These are phyloP conservation scores for Trachymyrmex cornetzi DNA, from an alignment of 1,140 invertebrate species.

Conservation along the genomic window DNA sequence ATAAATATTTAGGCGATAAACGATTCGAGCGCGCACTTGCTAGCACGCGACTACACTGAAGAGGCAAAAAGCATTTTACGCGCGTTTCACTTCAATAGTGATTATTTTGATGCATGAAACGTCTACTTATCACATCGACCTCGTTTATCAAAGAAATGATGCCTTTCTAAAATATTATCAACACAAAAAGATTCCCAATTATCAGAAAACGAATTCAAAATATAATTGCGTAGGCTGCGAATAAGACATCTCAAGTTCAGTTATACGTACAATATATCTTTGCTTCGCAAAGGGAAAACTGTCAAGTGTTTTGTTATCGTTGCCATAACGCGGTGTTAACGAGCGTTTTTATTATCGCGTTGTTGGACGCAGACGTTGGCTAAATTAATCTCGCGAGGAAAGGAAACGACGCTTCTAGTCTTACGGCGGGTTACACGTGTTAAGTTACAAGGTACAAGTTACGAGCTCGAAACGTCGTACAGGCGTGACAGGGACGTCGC, in stretches of 20 bases:
- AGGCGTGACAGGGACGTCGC: conserved; percentile 72
- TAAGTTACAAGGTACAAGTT: conserved; percentile 75
- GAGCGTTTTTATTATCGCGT: conserved; percentile 54
- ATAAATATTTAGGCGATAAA: conserved; percentile 82
- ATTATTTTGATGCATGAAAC: background rate
- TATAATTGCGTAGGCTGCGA: background rate
- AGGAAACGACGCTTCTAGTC: conserved; percentile 41
- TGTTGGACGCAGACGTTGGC: conserved; percentile 9
- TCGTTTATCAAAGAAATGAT: background rate
- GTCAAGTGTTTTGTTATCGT: conserved; percentile 25
- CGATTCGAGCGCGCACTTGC: conserved; percentile 75
- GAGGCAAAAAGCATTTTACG: conserved; percentile 59
- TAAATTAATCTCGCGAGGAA: conserved; percentile 73
- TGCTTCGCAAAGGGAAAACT: background rate
- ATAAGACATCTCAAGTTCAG: background rate
- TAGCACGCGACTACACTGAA: conserved; percentile 66
- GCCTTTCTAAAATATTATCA: background rate
- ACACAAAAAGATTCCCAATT: background rate
- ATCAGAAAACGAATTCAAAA: background rate
- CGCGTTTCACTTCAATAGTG: background rate
- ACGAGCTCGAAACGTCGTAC: conserved; percentile 66
- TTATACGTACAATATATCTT: background rate
- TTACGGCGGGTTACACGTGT: conserved; percentile 76
- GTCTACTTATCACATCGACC: background rate
- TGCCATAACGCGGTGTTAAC: conserved; percentile 60